Conservation (phyloP, 2,797 vertebrate species). For the Enteromius unitaeniatus region DNA sequence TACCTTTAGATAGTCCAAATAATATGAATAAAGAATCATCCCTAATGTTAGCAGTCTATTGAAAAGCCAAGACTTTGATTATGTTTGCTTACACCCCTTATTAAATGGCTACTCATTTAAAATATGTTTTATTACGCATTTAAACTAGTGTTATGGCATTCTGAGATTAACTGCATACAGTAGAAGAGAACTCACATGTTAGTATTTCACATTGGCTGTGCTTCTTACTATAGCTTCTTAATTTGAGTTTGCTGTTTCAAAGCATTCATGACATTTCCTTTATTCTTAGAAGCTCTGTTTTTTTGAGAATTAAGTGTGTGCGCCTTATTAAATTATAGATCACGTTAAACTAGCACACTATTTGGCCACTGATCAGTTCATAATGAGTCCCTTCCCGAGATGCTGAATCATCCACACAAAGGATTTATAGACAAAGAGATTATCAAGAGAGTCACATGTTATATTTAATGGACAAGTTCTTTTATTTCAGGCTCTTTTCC, state of each 20-base stretch:
- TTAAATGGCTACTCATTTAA: neutral
- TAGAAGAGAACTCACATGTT: neutral
- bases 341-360: neutral
- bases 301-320: neutral
- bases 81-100: neutral
- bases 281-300: neutral
- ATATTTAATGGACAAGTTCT: constrained; percentile 35
- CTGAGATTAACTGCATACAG: neutral
- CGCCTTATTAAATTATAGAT: constrained; percentile 4
- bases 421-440: constrained; percentile 42
- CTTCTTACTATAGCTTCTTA: neutral
- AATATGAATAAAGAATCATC: neutral
- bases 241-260: neutral
- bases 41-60: neutral
- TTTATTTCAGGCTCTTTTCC: constrained; percentile 40
- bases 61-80: neutral
- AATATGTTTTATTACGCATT: neutral
- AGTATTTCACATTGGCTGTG: neutral
- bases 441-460: constrained; percentile 32
- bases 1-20: neutral
- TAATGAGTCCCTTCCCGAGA: constrained; percentile 16
- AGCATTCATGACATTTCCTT: neutral
- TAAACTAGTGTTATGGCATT: neutral
- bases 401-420: constrained; percentile 20
- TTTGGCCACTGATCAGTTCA: constrained; percentile 17